A percentile compares a stretch with the other conserved stretches of the same genome.
These are phyloP conservation scores for Sycophila texana DNA, from an alignment of 2,888 invertebrate species.

Conservation along the genomic window DNA sequence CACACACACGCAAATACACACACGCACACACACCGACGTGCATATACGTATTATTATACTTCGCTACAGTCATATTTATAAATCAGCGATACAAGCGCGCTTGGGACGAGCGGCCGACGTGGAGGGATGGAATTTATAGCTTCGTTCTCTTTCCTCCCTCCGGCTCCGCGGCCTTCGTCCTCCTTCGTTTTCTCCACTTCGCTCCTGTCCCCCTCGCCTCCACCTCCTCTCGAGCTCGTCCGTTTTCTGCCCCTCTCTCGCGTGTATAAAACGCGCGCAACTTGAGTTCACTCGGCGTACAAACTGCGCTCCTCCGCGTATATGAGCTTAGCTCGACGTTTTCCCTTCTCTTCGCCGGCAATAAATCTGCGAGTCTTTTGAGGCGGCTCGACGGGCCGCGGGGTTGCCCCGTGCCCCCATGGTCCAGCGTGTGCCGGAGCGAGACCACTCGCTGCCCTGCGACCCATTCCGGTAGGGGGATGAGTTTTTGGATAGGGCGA, in stretches of 20 bases:
- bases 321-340: slow-evolving; percentile 77
- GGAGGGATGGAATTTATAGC: slow-evolving; percentile 75
- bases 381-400: slow-evolving; percentile 64
- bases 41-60: slow-evolving; percentile 73
- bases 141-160: slow-evolving; percentile 74
- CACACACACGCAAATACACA: no score
- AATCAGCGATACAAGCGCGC: slow-evolving; percentile 74
- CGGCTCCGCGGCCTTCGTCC: slow-evolving; percentile 21
- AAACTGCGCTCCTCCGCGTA: slow-evolving; percentile 73
- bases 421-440: slow-evolving; percentile 52
- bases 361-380: slow-evolving; percentile 76
- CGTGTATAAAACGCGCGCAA: slow-evolving; percentile 10
- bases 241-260: slow-evolving; percentile 4
- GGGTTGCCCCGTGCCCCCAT: slow-evolving; percentile 51
- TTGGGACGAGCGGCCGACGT: slow-evolving; percentile 73
- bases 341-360: slow-evolving; percentile 73
- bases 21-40: not conserved
- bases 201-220: slow-evolving; percentile 41
- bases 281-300: slow-evolving; percentile 63
- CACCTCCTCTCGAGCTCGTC: slow-evolving; percentile 58
- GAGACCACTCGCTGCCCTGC: not conserved
- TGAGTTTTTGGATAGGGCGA: no score
- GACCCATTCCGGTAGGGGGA: no score
- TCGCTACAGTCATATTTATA: slow-evolving; percentile 77
- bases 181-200: slow-evolving; percentile 45